Evolutionary conservation across 2,888 invertebrate genomes (phyloP).

Genomic region (Sericinus montela): DNA sequence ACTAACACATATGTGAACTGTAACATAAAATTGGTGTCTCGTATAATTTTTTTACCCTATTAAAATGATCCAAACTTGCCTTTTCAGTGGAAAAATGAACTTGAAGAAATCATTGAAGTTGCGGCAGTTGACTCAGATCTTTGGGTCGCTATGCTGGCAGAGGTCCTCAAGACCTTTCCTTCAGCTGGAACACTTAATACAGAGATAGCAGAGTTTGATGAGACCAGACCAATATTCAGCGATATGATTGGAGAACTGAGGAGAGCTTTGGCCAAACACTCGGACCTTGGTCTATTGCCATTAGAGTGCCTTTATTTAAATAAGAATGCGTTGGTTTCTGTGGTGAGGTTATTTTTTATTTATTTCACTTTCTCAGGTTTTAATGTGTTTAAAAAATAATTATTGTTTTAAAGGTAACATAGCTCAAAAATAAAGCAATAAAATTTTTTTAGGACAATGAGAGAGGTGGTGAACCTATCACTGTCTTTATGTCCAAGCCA

Average conservation of each 20-base stretch:
- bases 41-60: no score
- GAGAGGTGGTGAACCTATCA: no score
- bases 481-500: no score
- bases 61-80: not conserved
- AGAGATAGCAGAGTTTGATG: conserved; percentile 92
- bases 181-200: conserved; percentile 93
- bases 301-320: conserved; percentile 98
- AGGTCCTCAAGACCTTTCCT: conserved; percentile 96
- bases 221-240: conserved; percentile 92
- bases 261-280: conserved; percentile 89
- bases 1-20: no score
- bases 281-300: conserved; percentile 92
- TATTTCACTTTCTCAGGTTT: no score
- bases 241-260: conserved; percentile 92
- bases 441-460: no score
- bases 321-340: conserved; percentile 92
- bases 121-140: conserved; percentile 95
- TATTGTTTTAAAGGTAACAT: no score
- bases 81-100: conserved; percentile 93
- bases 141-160: conserved; percentile 98
- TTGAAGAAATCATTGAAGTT: conserved; percentile 96
- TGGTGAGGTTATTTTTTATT: conserved; percentile 77
- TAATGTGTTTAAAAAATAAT: no score
- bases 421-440: no score
- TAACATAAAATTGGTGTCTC: no score